Evolutionary conservation across 2,888 invertebrate genomes (phyloP), one percentile per base, ranked within the genome.

Genomic region (Priocnemis perturbator): DNA sequence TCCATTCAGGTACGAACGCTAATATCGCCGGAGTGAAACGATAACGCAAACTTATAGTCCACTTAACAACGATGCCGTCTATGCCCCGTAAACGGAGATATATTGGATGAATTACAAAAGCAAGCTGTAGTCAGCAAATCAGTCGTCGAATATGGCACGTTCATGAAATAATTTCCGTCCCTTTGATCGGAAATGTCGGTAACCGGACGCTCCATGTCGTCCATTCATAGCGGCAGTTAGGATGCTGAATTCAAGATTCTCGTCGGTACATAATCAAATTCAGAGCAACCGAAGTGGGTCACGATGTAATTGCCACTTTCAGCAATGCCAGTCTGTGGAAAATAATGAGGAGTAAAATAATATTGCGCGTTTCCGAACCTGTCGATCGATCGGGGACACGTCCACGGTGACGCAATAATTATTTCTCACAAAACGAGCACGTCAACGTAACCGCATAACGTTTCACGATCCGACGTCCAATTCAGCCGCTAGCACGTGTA

Each of bases 141-240:
- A 65, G 52, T 60, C 65, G 50, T 63, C 50, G 56, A 52, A 58
- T 59, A 67, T 53, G 56, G 66, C 58, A 60, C 60, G 64, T 74
- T 72, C 69, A 63, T 48, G 61, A 65, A 69, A 72, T 67, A 69
- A 73, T 73, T 73, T 69, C 69, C 72, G 56, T 26, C 58, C 48
- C 67, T 71, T 63, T 60, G 67, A 66, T 59, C 64, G 58, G 52
- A 61, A 69, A 11, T 74, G 69, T 71, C 62, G 59, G 53, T 64
- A 67, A 62, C 45, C 67, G 62, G 59, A 69, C 67, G 67, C 67
- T 67, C 64, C 56, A 67, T 44, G 64, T 50, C 60, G 59, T 44
- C 53, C 60, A 52, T 47, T 60, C 56, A 52, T 66, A 60, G 57
- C 57, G 56, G 44, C 53, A 60, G 26, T 60, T 66, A 50, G 59